Base-by-base conservation (phyloP, 1,140 invertebrate species). In the Procambarus virginalis region DNA sequence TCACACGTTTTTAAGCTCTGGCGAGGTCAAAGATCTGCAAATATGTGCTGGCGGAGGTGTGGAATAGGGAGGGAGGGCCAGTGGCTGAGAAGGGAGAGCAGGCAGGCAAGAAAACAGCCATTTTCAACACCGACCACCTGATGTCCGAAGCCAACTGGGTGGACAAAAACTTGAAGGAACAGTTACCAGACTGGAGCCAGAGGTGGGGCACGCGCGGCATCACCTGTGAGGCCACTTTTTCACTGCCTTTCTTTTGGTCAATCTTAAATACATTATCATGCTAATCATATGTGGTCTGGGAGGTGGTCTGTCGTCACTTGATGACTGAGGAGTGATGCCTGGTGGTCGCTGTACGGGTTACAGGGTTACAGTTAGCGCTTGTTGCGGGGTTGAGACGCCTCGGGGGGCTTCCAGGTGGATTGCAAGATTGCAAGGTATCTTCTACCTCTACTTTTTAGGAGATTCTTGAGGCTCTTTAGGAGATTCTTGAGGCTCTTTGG, bases 161-260 rank as follows among this genome's bases (percentile, higher is more conserved):
- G 76, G 58, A 81, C 87, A 89, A 89, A 89, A 89, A 89, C 87
- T 84, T 89, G 87, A 84, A 89, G 87, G 78, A 89, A 89, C 87
- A 89, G 87, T 89, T 89, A 89, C 49, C 55, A 34, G 73, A n/a
- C 20, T 68, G 49, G 68, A 77, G 87, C 55, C 77, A n/a, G 51
- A 64, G 79, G 60, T 45, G 48, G 75, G 73, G 87, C 87, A 89
- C 87, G 87, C 87, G 87, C 78, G 51, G 51, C 51, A 22, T 3
- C 20, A 46, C 76, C 86, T n/a, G 80, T 34, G 49, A 70, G 58
- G 68, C 70, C 68, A 75, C 79, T 89, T 83, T 77, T 84, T 82
- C 81, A 51, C 34, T 20, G 64, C 75, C 64, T 78, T 89, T 89
- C 87, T 79, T 89, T 75, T 78, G 81, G 81, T 84, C 81, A 83